These are phyloP conservation scores for Aphodius granarius DNA, from an alignment of 2,888 invertebrate species.

Conservation along the genomic window DNA sequence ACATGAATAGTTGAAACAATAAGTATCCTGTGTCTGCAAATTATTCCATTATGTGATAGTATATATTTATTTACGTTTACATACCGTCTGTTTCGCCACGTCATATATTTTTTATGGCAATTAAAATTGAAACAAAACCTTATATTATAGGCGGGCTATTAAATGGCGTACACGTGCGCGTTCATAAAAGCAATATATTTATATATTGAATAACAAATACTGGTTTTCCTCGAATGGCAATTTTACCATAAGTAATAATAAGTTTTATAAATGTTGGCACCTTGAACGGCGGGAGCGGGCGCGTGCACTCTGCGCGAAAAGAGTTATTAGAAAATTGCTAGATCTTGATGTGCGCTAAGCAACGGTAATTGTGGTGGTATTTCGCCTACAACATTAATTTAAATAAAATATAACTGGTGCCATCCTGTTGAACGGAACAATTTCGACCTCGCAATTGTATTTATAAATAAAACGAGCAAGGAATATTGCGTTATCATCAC, in stretches of 20 bases:
- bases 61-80: background rate
- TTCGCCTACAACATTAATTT: slow-evolving; percentile 55
- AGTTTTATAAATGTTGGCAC: background rate
- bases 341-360: background rate
- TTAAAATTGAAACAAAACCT: slow-evolving; percentile 11
- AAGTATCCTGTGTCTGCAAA: background rate
- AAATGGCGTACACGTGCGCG: background rate
- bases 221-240: background rate
- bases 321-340: background rate
- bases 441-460: slow-evolving; percentile 43
- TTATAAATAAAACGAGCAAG: slow-evolving; percentile 21
- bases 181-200: background rate
- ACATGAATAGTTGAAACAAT: background rate
- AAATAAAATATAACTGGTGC: slow-evolving; percentile 53
- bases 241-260: background rate
- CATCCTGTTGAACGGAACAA: slow-evolving; percentile 50
- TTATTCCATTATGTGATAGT: background rate
- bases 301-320: too few relatives aligned
- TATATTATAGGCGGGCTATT: background rate
- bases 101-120: slow-evolving; percentile 14
- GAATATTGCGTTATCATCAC: background rate
- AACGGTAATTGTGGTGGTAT: slow-evolving; percentile 51
- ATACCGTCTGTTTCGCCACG: background rate
- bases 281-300: background rate
- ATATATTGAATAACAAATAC: background rate